phyloP scores from a whole-genome alignment of 2,113 vertebrate species.

The Deroptyus accipitrinus region DNA sequence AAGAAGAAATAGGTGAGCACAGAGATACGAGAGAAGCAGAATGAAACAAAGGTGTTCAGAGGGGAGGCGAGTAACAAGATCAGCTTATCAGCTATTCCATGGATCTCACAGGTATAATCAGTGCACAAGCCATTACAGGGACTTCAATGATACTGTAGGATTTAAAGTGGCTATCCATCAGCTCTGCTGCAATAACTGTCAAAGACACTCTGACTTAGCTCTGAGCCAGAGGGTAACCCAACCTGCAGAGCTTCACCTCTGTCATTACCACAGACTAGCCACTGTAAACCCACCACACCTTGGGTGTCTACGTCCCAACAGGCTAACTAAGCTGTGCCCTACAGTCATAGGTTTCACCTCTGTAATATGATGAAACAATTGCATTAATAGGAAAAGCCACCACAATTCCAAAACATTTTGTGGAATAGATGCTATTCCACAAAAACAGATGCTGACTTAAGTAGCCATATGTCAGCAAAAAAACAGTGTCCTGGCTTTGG shows the following conservation, averaged over 20 bases:
- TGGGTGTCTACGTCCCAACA: background rate
- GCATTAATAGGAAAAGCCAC: background rate
- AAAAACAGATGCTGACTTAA: background rate
- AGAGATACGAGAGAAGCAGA: background rate
- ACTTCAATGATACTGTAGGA: rapidly evolving
- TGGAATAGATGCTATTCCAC: too few species aligned
- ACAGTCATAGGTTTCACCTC: background rate
- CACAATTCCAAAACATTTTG: background rate
- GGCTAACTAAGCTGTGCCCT: background rate
- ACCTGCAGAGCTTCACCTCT: rapidly evolving
- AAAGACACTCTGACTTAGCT: background rate
- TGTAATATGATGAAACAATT: background rate
- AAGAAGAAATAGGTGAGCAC: background rate
- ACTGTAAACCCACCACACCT: background rate
- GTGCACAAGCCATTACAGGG: rapidly evolving
- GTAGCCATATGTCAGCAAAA: background rate
- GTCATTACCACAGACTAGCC: background rate
- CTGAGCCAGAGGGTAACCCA: background rate
- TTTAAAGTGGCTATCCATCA: background rate
- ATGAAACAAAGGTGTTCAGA: background rate
- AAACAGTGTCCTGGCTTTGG: background rate
- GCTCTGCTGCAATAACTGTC: background rate
- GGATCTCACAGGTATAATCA: background rate
- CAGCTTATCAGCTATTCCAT: background rate
- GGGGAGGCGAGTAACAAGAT: background rate